A percentile compares a stretch with the other conserved stretches of the same genome.
These are phyloP conservation scores for Calidris pugnax DNA, from an alignment of 2,113 vertebrate genomes.

Conservation along the genomic window DNA sequence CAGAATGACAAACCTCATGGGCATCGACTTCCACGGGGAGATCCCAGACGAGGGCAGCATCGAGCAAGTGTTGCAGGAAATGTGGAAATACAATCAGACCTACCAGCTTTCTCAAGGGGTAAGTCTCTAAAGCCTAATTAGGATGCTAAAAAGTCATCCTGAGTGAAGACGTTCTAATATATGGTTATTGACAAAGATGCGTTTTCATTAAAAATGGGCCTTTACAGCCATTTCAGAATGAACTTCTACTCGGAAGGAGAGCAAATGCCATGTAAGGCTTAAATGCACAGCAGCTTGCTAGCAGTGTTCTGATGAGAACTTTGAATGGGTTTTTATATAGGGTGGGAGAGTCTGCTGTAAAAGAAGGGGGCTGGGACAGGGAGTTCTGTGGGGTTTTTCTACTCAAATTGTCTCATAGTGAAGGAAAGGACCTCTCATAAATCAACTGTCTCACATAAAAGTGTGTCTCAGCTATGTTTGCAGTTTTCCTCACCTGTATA, in stretches of 20 bases:
- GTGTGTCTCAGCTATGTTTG: background rate
- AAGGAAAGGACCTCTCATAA: background rate
- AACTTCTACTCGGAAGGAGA: background rate
- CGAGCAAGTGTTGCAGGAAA: slow-evolving; percentile 83
- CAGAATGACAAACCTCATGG: slow-evolving; percentile 90
- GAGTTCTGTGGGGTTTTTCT: background rate
- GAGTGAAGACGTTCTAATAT: background rate
- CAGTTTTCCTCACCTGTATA: background rate
- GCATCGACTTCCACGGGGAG: slow-evolving; percentile 86
- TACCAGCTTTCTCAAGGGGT: slow-evolving; percentile 92
- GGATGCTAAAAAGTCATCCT: background rate
- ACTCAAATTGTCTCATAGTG: background rate
- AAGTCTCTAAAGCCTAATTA: background rate
- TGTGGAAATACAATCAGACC: slow-evolving; percentile 98
- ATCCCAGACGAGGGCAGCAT: slow-evolving; percentile 77
- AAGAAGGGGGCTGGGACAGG: background rate
- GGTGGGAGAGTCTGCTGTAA: background rate
- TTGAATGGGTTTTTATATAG: fast-evolving
- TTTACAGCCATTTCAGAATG: background rate
- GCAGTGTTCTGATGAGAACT: background rate
- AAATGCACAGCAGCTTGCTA: background rate
- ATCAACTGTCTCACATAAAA: background rate
- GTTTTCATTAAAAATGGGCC: background rate
- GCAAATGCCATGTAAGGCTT: background rate
- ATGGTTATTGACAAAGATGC: background rate